Evolutionary conservation across 1,140 invertebrate species (phyloP), one percentile per base, ranked within the genome.

Genomic region (Aethina tumida): DNA sequence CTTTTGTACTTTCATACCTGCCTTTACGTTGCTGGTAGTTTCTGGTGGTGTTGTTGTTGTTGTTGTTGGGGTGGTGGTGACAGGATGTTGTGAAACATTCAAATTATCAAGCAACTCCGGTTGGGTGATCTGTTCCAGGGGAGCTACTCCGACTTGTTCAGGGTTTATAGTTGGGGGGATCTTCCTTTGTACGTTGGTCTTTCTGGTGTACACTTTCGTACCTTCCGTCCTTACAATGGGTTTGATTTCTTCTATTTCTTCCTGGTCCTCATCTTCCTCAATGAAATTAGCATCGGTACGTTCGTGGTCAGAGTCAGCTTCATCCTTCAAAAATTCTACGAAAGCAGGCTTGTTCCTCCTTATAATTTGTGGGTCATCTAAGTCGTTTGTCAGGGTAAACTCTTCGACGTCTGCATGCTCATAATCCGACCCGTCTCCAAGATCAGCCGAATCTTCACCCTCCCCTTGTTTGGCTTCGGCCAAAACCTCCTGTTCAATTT

Each of bases 1-100:
- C 54, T 73, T 73, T 49, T 74, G 69, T 2, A 75, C 70, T 42
- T 68, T 67, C 0, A 73, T 68, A 17, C 69, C 70, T 7, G 73
- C 68, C 54, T 71, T 69, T 65, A 73, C 69, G 47, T 72, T 65
- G 26, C 67, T 49, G 14, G 43, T 49, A 27, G 55, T 48, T 28
- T 54, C 50, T 26, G 45, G 48, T 6, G 53, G 53, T n/a, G 56
- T n/a, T n/a, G 20, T 5, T 43, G 41, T 16, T 52, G 47, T 6
- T 50, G 26, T 34, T 39, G 43, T 29, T 52, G 37, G n/a, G 35
- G 8, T 7, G 37, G 36, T 15, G 47, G 26, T 8, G 41, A 44
- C 6, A 50, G 18, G 14, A 42, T 37, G 28, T 47, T 42, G 7
- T 35, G 0, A 39, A 45, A 5, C 41, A 38, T 5, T 37, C 20